Conservation (phyloP, 2,888 invertebrate genomes). For the Drosophila rellima region DNA sequence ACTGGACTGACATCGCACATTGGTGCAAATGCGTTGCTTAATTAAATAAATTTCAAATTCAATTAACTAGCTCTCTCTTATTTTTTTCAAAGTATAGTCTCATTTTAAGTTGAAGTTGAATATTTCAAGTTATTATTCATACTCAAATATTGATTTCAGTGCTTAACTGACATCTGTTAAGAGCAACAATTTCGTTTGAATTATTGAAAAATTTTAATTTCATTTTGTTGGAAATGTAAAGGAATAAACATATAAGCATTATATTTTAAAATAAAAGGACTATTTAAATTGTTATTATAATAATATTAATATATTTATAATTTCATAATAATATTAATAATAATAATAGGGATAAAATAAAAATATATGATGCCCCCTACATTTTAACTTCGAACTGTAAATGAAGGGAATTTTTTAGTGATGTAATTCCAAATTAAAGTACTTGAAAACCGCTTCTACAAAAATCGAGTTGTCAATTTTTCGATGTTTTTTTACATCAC, state of each 20-base stretch:
- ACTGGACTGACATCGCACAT: conserved; percentile 32
- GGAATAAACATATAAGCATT: neutral
- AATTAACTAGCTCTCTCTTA: neutral
- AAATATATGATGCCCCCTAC: no score
- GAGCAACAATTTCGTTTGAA: neutral
- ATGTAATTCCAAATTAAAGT: no score
- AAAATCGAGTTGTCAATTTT: no score
- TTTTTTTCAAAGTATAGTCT: neutral
- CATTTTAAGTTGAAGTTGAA: neutral
- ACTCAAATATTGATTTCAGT: neutral
- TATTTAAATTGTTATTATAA: no score
- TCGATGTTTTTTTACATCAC: no score
- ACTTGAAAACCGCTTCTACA: no score
- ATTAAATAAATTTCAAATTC: neutral
- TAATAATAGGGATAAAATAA: no score
- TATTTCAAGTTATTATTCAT: neutral
- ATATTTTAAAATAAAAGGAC: no score
- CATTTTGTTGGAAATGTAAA: neutral
- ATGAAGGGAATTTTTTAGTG: no score
- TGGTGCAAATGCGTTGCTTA: conserved; percentile 15
- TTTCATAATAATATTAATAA: no score
- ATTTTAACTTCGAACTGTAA: no score
- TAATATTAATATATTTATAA: no score
- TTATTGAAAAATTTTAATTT: neutral
- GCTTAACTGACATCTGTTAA: neutral